Evolutionary conservation across 2,113 vertebrate genomes (phyloP), one percentile per base, ranked within the genome.

Genomic region (Archilochus colubris): DNA sequence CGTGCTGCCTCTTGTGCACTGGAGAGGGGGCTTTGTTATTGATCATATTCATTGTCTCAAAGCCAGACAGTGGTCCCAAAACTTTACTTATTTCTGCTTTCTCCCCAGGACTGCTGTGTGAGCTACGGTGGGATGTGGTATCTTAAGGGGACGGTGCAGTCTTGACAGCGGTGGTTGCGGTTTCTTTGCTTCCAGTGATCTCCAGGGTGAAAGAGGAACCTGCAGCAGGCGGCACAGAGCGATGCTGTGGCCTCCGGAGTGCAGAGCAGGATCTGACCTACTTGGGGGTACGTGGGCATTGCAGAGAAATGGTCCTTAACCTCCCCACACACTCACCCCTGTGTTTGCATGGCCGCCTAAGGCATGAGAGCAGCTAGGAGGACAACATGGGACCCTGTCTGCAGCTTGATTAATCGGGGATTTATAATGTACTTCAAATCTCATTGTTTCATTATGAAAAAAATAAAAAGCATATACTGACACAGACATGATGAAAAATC

Each of bases 121-220:
- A 99, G 99, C 96, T 96, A 98, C 0, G 98, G 98, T 1, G 99
- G 99, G 10, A 99, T 99, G 99, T 99, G 99, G 99, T 99, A 99
- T 92, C 99, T 99, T 82, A 99, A 99, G 91, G 99, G 99, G 68
- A 99, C 99, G 1, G 97, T 99, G n/a, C 99, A 98, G 93, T 99
- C 99, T 73, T 99, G 99, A 99, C 98, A 76, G 33, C 15, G n/a
- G 91, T 63, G 81, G 44, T 63, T 36, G 79, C 57, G 2, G 78
- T 25, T 80, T 31, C 72, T 36, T 31, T 44, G 51, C 51, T 81
- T 18, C 88, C 7, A 33, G 13, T 1, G 66, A 67, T 87, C 86
- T 62, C 82, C 44, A 61, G 86, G 84, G 84, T 31, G 3, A 54
- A 43, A 88, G 79, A 95, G 80, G 74, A 88, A 91, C 5, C 91